A percentile compares a stretch with the other conserved stretches of the same genome.
These are phyloP conservation scores for Patella pellucida DNA, from an alignment of 2,888 invertebrate species.

Conservation along the genomic window DNA sequence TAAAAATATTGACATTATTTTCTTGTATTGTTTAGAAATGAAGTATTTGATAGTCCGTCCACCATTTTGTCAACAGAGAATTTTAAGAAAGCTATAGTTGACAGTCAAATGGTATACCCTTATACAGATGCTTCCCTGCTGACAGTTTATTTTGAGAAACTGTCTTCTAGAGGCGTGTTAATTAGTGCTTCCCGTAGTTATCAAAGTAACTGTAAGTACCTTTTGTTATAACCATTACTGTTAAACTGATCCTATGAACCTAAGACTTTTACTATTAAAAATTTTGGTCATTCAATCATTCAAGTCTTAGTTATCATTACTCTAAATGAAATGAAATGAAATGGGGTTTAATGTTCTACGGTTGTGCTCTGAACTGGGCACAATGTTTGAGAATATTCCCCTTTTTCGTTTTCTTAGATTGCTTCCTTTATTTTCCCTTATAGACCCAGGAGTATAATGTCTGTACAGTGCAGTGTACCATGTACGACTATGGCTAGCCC, in stretches of 20 bases:
- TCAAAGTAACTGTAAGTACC: slow-evolving; percentile 15
- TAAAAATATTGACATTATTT: not conserved
- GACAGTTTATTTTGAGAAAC: slow-evolving; percentile 58
- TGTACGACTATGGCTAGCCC: no score
- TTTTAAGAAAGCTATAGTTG: slow-evolving; percentile 51
- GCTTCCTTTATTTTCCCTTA: no score
- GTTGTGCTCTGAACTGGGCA: no score
- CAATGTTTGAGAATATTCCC: no score
- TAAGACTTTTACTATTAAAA: no score
- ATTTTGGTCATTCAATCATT: no score
- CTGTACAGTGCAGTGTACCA: no score
- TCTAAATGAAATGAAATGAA: not conserved
- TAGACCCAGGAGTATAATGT: no score
- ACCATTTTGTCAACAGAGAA: slow-evolving; percentile 63
- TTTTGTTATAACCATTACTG: not conserved
- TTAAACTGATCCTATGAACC: no score
- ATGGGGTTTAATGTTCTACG: not conserved
- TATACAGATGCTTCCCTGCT: slow-evolving; percentile 55
- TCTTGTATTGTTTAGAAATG: slow-evolving; percentile 48
- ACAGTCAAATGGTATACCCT: slow-evolving; percentile 63
- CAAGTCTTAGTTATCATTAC: no score
- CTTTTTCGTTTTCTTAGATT: no score
- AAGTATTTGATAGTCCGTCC: slow-evolving; percentile 59
- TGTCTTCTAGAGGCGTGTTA: slow-evolving; percentile 42
- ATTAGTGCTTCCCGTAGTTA: not conserved